Base-by-base conservation (phyloP, 2,113 vertebrate genomes). In the Larimichthys polyactis region DNA sequence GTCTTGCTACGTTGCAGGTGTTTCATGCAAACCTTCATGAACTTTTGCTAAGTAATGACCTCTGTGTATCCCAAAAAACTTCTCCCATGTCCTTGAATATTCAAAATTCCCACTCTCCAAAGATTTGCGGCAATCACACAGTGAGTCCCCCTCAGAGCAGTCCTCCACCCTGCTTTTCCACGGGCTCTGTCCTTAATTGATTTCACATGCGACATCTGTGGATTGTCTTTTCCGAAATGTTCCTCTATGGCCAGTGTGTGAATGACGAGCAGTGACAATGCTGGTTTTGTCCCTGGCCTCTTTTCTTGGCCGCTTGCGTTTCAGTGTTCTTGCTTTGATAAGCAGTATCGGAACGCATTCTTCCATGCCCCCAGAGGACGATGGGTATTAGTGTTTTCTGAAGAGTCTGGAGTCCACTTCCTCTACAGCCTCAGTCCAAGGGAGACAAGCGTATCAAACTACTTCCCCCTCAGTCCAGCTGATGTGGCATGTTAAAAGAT, bases 291-390 rank as follows among this genome's bases (percentile, higher is more conserved):
- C 91, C 91, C 89, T 67, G 85, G 86, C 64, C 90, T 88, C 85
- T 72, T 86, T 83, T 87, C 82, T 91, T 87, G 87, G 89, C 92
- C 29, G 85, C 90, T 89, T 74, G 71, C 78, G 78, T 88, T 89
- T 80, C 89, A 87, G 77, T 91, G 90, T 90, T 92, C 91, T 93
- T 92, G 89, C 87, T 88, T 93, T 91, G 93, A 93, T 93, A 91
- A 92, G 82, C 85, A 69, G 54, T 87, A 84, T 88, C 86, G 4
- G 65, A 83, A 65, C 5, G 16, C 80, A 83, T 91, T 88, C 91
- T 89, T 89, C 81, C 80, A 74, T 5, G 11, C 32, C 64, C 82
- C 90, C 60, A n/a, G 66, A 83, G 91, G 89, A 89, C 36, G 84
- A 82, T 66, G 90, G 86, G 92, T 90, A 93, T 94, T 93, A 93